Conservation (phyloP, 2,797 vertebrate species). For the Microchirus variegatus region DNA sequence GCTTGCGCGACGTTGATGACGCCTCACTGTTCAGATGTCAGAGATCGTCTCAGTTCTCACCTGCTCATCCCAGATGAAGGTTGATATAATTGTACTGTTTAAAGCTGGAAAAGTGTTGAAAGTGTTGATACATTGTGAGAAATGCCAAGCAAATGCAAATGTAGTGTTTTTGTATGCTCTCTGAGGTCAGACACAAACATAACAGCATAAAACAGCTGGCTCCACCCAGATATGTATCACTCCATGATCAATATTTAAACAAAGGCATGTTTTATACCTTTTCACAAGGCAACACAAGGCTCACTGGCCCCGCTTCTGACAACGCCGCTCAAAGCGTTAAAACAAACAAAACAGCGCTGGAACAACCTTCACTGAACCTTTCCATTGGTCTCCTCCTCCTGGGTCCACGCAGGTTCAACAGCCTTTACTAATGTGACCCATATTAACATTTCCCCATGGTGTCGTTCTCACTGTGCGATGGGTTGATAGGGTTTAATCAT, state of each 20-base stretch:
- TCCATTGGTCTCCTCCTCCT: constrained; percentile 3
- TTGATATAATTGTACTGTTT: too few relatives aligned
- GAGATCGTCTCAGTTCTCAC: too few relatives aligned
- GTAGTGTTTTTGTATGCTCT: too few relatives aligned
- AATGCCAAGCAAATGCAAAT: too few relatives aligned
- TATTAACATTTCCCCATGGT: constrained; percentile 41
- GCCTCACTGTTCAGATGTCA: too few relatives aligned
- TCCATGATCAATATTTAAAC: constrained; percentile 51
- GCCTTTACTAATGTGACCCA: constrained; percentile 42
- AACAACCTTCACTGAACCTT: constrained; percentile 2
- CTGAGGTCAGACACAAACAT: not conserved
- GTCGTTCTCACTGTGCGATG: constrained; percentile 9
- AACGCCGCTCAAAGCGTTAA: constrained; percentile 15
- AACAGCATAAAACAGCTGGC: not conserved
- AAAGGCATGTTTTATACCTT: constrained; percentile 31
- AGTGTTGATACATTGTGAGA: too few relatives aligned
- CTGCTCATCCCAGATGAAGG: too few relatives aligned
- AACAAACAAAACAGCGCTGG: not conserved
- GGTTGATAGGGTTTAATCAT: constrained; percentile 44
- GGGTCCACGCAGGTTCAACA: constrained; percentile 21
- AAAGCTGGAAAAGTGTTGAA: too few relatives aligned
- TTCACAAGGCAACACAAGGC: constrained; percentile 18
- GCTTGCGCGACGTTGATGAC: too few relatives aligned
- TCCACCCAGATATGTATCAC: constrained; percentile 22
- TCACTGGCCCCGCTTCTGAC: constrained; percentile 48